Conservation (phyloP, 2,113 vertebrate species). For the Ascaphus truei region DNA sequence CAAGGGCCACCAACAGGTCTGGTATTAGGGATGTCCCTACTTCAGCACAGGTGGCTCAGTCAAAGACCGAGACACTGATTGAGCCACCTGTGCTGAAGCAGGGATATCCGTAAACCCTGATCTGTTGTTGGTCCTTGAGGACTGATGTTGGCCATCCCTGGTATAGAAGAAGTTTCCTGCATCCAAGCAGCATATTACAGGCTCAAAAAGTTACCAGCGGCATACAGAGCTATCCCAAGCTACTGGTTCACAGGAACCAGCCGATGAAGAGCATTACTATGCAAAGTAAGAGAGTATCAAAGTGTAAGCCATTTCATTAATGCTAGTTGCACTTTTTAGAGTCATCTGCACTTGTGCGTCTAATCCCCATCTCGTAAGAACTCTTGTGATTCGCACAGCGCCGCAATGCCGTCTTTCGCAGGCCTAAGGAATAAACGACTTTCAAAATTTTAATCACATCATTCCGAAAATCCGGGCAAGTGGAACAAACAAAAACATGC, state of each 20-base stretch:
- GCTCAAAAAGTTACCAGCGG: neutral
- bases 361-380: constrained; percentile 30
- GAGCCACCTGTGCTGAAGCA: too few relatives aligned
- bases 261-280: constrained; percentile 17
- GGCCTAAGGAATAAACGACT: constrained; percentile 30
- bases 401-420: constrained; percentile 23
- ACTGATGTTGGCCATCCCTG: too few relatives aligned
- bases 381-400: constrained; percentile 15
- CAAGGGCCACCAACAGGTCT: too few relatives aligned
- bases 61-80: too few relatives aligned
- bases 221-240: neutral
- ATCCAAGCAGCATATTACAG: too few relatives aligned
- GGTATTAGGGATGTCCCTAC: too few relatives aligned
- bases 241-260: neutral
- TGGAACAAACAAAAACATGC: constrained; percentile 31
- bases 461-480: neutral
- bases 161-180: too few relatives aligned
- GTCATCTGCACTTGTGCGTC: constrained; percentile 24
- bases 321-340: constrained; percentile 33
- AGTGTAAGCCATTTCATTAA: constrained; percentile 22
- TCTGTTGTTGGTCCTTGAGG: too few relatives aligned
- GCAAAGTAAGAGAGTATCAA: constrained; percentile 3
- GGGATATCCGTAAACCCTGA: too few relatives aligned
- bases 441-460: constrained; percentile 30
- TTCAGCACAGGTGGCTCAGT: too few relatives aligned